A percentile compares a stretch with the other conserved stretches of the same genome.
phyloP scores from a whole-genome alignment of 2,797 vertebrate species.

The Brotula barbata region DNA sequence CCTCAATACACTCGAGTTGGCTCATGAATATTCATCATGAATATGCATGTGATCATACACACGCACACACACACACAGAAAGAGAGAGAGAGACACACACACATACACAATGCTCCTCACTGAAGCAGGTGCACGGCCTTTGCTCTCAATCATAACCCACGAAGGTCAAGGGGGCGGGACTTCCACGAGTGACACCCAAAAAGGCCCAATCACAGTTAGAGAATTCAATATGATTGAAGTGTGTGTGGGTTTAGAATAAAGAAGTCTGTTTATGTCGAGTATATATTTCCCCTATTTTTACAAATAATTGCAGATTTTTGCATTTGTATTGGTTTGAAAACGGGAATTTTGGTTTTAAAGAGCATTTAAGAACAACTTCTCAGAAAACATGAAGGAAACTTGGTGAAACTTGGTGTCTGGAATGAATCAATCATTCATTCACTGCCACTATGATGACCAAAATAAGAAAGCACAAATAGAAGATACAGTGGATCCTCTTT shows the following conservation, averaged over 20 bases:
- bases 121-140: constrained; percentile 40
- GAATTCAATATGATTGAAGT: not conserved
- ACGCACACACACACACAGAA: constrained; percentile 15
- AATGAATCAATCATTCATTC: too few species aligned
- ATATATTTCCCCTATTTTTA: not conserved
- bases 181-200: constrained; percentile 13
- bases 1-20: constrained; percentile 54
- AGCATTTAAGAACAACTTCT: too few species aligned
- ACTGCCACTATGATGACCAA: too few species aligned
- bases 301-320: not conserved
- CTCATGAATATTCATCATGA: constrained; percentile 68
- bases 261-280: not conserved
- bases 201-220: constrained; percentile 6
- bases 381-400: too few species aligned
- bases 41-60: constrained; percentile 21
- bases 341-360: too few species aligned
- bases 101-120: constrained; percentile 21
- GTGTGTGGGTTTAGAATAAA: not conserved
- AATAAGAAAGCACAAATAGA: too few species aligned
- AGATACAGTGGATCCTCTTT: too few species aligned
- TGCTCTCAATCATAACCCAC: constrained; percentile 38
- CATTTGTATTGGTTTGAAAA: too few species aligned
- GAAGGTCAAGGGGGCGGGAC: constrained; percentile 37
- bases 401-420: too few species aligned
- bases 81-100: constrained; percentile 1